Evolutionary conservation across 1,140 invertebrate genomes (phyloP).

Genomic region (Wasmannia auropunctata): DNA sequence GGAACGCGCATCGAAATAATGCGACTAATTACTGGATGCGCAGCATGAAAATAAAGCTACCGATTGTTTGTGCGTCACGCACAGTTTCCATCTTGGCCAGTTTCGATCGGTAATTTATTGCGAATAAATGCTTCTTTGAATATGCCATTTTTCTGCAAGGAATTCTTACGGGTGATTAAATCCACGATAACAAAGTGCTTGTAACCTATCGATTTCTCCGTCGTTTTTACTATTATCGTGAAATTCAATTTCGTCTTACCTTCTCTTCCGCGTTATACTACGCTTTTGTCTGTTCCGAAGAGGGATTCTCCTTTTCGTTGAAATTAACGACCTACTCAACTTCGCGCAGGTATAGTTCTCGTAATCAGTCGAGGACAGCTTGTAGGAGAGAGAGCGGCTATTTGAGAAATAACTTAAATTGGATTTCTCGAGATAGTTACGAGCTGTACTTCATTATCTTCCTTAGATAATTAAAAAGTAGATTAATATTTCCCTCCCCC

Average conservation of each 20-base stretch:
- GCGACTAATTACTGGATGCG: conserved; percentile 4
- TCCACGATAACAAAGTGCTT: not conserved
- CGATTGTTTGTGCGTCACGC: not conserved
- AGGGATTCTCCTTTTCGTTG: conserved; percentile 27
- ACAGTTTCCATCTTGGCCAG: not conserved
- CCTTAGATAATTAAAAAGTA: conserved; percentile 35
- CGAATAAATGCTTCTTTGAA: not conserved
- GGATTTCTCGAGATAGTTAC: conserved; percentile 18
- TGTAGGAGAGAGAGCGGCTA: conserved; percentile 10
- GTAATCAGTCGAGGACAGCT: conserved; percentile 38
- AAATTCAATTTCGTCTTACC: conserved; percentile 2
- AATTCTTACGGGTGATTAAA: not conserved
- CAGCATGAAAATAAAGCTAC: not conserved
- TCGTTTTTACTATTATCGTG: not conserved
- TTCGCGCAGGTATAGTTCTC: conserved; percentile 43
- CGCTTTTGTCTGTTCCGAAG: not conserved
- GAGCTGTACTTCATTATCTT: conserved; percentile 1
- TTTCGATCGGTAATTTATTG: not conserved
- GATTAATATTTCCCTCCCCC: not conserved
- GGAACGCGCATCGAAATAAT: not conserved
- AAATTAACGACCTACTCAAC: conserved; percentile 52
- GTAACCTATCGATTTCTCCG: not conserved
- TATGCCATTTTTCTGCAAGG: not conserved
- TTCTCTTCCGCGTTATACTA: not conserved
- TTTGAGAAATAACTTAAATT: conserved; percentile 56